A percentile compares a stretch with the other conserved stretches of the same genome.
Evolutionary conservation across 2,888 invertebrate genomes (phyloP).

Genomic region (Drosophila barbarae): DNA sequence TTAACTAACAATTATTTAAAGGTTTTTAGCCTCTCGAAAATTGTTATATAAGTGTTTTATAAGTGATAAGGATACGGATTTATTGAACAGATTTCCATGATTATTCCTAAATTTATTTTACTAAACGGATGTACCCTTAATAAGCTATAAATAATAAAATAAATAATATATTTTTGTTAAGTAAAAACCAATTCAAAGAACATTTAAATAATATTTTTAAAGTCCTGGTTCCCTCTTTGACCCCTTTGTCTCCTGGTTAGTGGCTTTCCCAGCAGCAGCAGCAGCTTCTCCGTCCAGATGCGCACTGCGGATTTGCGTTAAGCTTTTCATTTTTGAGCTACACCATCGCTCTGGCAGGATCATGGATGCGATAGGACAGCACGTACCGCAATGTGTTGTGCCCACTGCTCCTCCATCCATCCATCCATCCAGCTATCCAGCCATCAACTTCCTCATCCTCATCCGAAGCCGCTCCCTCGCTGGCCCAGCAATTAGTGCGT

Average conservation of each 20-base stretch:
- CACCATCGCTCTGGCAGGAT: conserved; percentile 52
- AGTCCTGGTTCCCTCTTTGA: neutral
- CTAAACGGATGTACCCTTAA: neutral
- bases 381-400: conserved; percentile 33
- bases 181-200: neutral
- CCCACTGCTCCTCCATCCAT: neutral
- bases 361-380: conserved; percentile 37
- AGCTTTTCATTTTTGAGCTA: conserved; percentile 72
- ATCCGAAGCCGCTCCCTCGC: neutral
- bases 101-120: neutral
- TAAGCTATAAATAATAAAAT: neutral
- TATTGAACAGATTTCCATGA: neutral
- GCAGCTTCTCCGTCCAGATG: conserved; percentile 54
- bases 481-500: conserved; percentile 62
- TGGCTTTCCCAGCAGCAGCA: conserved; percentile 21
- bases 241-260: conserved; percentile 53
- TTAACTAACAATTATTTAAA: neutral
- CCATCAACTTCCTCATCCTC: neutral
- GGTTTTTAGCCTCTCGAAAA: no score
- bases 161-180: neutral
- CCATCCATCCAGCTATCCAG: neutral
- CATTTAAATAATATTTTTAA: neutral
- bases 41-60: no score
- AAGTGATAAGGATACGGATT: neutral
- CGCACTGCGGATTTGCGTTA: conserved; percentile 67